A percentile compares a stretch with the other conserved stretches of the same genome.
phyloP scores from a whole-genome alignment of 2,888 invertebrate species.

The Pheosia tremula region DNA sequence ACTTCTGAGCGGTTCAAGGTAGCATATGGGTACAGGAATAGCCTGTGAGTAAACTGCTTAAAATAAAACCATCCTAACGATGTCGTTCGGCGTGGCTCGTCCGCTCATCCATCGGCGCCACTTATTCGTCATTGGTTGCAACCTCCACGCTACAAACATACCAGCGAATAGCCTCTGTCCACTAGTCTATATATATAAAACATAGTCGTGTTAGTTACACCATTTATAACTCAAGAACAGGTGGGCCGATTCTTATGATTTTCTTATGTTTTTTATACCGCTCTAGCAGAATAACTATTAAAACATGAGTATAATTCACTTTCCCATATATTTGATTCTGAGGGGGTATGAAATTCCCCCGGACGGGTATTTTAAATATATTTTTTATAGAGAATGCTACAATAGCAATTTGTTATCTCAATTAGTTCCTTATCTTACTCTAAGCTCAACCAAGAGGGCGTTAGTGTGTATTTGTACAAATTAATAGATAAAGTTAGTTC shows the following conservation, averaged over 20 bases:
- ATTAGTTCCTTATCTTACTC: too few relatives aligned
- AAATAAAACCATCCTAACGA: conserved; percentile 66
- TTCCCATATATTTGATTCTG: too few relatives aligned
- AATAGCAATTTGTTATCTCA: background rate
- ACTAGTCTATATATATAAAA: background rate
- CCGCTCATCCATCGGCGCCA: conserved; percentile 22
- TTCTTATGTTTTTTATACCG: too few relatives aligned
- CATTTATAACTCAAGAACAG: too few relatives aligned
- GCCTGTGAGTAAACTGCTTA: conserved; percentile 65
- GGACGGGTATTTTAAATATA: too few relatives aligned
- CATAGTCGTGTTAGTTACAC: too few relatives aligned
- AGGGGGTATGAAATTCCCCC: too few relatives aligned
- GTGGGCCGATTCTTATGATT: too few relatives aligned
- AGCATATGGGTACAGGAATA: conserved; percentile 65
- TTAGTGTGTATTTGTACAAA: background rate
- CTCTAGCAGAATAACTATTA: too few relatives aligned
- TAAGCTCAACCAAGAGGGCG: background rate
- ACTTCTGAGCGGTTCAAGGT: conserved; percentile 76
- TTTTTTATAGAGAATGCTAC: too few relatives aligned
- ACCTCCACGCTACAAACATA: conserved; percentile 8
- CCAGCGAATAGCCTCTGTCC: background rate
- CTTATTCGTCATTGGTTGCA: conserved; percentile 13
- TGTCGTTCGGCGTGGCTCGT: conserved; percentile 38
- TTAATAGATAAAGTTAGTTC: background rate
- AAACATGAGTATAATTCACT: too few relatives aligned